A percentile compares a stretch with the other conserved stretches of the same genome.
These are phyloP conservation scores for Odontesthes bonariensis DNA, from an alignment of 2,113 vertebrate genomes.

Conservation along the genomic window DNA sequence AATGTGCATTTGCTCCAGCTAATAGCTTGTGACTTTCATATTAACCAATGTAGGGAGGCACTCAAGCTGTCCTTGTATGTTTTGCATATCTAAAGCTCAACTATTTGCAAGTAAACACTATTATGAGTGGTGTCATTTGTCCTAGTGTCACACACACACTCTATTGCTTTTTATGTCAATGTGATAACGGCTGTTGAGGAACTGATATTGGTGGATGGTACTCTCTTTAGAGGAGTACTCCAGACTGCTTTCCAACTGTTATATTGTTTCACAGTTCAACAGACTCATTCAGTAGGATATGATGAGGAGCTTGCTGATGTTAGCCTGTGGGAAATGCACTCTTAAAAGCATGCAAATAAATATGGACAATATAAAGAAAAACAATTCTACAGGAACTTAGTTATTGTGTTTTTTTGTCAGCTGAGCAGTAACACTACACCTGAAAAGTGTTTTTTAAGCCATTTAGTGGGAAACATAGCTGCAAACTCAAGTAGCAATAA, in stretches of 20 bases:
- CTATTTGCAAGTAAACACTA: slow-evolving; percentile 28
- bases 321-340: background rate
- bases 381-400: slow-evolving; percentile 22
- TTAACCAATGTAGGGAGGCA: slow-evolving; percentile 40
- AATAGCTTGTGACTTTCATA: slow-evolving; percentile 36
- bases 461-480: slow-evolving; percentile 72
- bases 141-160: slow-evolving; percentile 37
- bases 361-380: slow-evolving; percentile 15
- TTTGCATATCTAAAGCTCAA: slow-evolving; percentile 41
- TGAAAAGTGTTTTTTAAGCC: slow-evolving; percentile 73
- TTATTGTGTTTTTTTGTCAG: slow-evolving; percentile 56
- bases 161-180: slow-evolving; percentile 27
- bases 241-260: background rate
- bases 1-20: slow-evolving; percentile 39
- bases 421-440: slow-evolving; percentile 59
- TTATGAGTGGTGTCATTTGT: slow-evolving; percentile 40
- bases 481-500: slow-evolving; percentile 72
- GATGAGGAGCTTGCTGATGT: background rate
- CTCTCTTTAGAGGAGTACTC: background rate
- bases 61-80: slow-evolving; percentile 38
- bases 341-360: background rate
- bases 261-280: background rate
- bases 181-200: slow-evolving; percentile 23
- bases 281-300: background rate
- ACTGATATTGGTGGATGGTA: slow-evolving; percentile 11